Evolutionary conservation across 30 jellyfish, hydroid and myxozoan species (phyloP), one percentile per base, ranked within the genome.

Genomic region (Pelagia noctiluca): DNA sequence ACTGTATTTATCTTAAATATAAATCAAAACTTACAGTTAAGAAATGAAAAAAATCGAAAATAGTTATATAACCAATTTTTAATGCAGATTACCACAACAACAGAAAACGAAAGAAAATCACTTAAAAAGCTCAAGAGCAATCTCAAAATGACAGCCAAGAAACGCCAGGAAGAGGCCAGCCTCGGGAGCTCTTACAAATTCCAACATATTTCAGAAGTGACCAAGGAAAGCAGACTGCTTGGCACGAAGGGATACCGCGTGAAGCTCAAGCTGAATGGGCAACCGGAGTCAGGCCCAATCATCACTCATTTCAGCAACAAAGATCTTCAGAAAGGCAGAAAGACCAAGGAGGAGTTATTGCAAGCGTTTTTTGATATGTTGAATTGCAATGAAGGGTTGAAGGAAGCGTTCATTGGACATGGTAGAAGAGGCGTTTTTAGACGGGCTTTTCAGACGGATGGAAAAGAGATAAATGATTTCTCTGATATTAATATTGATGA

Each of bases 131-230:
- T 91, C 24, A 42, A 70, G n/a, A 37, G 63, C 11, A 48, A 71
- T 29, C 72, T 91, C 21, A 80, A 85, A 50, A 67, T 23, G 18
- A 47, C 86, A 19, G 63, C 87, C 73, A 73, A 54, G 47, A 87
- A 23, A 25, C 25, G 74, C 31, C 33, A 57, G 50, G 91, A 71
- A 32, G 96, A 81, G 48, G 80, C 64, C 52, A 7, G 65, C 11
- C 0, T 79, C 33, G 78, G 97, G 23, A 38, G 95, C 52, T 71
- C 91, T 16, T 88, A 78, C 80, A 89, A 82, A 76, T 83, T 83
- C 65, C 79, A 83, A 48, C 90, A 89, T 66, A 86, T 86, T 68
- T 31, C 92, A 2, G 96, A 85, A 72, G 84, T 86, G 21, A 82
- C 37, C 31, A 54, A 94, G 22, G 49, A 71, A 68, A 90, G 96